phyloP scores from a whole-genome alignment of 1,140 invertebrate species.

The Tetramorium simillimum region DNA sequence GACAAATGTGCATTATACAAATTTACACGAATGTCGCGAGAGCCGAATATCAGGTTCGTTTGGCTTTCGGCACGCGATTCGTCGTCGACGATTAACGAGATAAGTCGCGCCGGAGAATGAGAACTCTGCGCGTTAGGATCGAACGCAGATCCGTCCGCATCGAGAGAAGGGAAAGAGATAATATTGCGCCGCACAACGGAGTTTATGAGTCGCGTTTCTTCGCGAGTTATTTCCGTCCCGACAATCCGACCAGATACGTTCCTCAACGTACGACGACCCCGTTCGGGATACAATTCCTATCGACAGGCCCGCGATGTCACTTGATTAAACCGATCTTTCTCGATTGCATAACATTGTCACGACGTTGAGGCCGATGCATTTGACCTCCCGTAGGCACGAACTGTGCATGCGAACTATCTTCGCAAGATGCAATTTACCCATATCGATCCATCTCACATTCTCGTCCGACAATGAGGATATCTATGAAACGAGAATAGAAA shows the following conservation, averaged over 20 bases:
- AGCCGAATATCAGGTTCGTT: background rate
- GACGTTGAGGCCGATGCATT: background rate
- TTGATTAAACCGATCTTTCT: slow-evolving; percentile 61
- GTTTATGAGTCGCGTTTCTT: slow-evolving; percentile 73
- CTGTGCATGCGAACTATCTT: background rate
- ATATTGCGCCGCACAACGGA: slow-evolving; percentile 68
- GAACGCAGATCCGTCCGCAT: slow-evolving; percentile 53
- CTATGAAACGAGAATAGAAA: background rate
- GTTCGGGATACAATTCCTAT: slow-evolving; percentile 64
- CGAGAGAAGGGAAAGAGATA: slow-evolving; percentile 43
- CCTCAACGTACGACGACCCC: slow-evolving; percentile 79
- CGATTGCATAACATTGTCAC: slow-evolving; percentile 48
- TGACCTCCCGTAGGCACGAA: background rate
- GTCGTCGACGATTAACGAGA: background rate
- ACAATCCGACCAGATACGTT: slow-evolving; percentile 77
- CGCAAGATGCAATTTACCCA: background rate
- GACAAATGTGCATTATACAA: background rate
- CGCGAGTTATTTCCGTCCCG: slow-evolving; percentile 78
- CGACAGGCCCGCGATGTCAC: slow-evolving; percentile 60
- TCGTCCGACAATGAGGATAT: background rate
- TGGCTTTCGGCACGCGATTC: background rate
- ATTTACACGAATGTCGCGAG: background rate
- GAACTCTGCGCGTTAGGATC: background rate
- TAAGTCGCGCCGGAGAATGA: background rate
- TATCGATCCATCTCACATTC: background rate